Evolutionary conservation across 2,113 vertebrate genomes (phyloP), one percentile per base, ranked within the genome.

Genomic region (Pleuronectes platessa): DNA sequence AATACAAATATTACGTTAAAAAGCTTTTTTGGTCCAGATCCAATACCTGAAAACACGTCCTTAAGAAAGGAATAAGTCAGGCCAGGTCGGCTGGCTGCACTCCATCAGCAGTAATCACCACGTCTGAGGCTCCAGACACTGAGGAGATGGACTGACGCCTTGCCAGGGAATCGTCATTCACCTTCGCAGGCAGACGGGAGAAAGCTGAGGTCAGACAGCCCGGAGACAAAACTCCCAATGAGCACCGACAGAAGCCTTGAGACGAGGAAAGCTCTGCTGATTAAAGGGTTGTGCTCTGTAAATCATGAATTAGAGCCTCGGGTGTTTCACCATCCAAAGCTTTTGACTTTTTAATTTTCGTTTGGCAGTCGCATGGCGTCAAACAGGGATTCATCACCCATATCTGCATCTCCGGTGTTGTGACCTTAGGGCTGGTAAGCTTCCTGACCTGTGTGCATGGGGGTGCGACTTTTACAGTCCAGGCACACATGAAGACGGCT

Each of bases 121-220:
- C 8, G 27, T 79, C 31, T 71, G 42, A 64, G 24, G 27, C 61
- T 51, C 20, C 56, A 67, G 82, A 74, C 75, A 9, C 51, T n/a
- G 55, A 51, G 64, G 20, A 62, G 27, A 70, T 37, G 49, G 51
- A 35, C 58, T 60, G 63, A 63, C 24, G 31, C 37, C 72, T 49
- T 82, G 76, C 59, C 81, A 81, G 62, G 14, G 24, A 58, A 63
- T 62, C 37, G 68, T 74, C 49, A 74, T 69, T 88, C 67, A 58
- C 56, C 37, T 76, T 63, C 61, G 58, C 67, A 56, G 55, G 73
- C 26, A n/a, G 68, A 68, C 8, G 26, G 5, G 55, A 54, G 20
- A 75, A 56, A 26, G 40, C 37, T 78, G 54, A 60, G 26, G 42
- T 49, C 61, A 78, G 61, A 68, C 47, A 5, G 14, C 24, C 11